phyloP scores from a whole-genome alignment of 2,888 invertebrate genomes.

The Calliopum simillimum region DNA sequence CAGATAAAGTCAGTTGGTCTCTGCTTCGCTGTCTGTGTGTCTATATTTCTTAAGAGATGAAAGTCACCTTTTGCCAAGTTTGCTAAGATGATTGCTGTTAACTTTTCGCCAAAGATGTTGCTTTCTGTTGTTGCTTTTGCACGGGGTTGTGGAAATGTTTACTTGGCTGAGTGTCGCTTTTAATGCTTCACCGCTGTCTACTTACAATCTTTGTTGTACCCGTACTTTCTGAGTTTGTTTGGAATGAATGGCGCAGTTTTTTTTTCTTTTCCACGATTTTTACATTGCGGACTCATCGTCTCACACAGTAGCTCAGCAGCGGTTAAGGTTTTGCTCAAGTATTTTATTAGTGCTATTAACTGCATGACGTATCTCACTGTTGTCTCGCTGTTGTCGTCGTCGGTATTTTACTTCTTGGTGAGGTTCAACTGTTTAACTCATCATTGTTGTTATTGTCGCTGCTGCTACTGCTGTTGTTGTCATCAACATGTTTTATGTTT shows the following conservation, averaged over 20 bases:
- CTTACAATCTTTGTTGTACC: neutral
- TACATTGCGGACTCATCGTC: neutral
- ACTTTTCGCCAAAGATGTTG: neutral
- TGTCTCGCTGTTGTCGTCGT: neutral
- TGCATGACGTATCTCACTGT: slow-evolving; percentile 19
- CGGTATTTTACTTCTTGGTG: no score
- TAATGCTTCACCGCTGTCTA: slow-evolving; percentile 25
- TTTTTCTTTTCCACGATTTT: neutral
- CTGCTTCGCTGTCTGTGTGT: no score
- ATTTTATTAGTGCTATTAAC: slow-evolving; percentile 32
- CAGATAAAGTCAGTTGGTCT: no score
- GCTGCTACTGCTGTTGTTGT: no score
- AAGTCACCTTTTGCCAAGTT: slow-evolving; percentile 21
- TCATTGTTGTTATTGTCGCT: no score
- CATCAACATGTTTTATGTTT: no score
- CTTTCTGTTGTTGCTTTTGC: neutral
- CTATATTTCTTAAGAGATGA: slow-evolving; percentile 3
- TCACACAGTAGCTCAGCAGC: neutral
- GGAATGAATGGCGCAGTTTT: neutral
- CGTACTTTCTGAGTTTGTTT: neutral
- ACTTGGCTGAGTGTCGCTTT: slow-evolving; percentile 33
- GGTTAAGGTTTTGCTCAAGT: neutral
- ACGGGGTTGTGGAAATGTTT: slow-evolving; percentile 2
- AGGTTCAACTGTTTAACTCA: no score
- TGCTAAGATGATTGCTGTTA: slow-evolving; percentile 7